Evolutionary conservation across 2,113 vertebrate genomes (phyloP), one percentile per base, ranked within the genome.

Genomic region (Zonotrichia leucophrys): DNA sequence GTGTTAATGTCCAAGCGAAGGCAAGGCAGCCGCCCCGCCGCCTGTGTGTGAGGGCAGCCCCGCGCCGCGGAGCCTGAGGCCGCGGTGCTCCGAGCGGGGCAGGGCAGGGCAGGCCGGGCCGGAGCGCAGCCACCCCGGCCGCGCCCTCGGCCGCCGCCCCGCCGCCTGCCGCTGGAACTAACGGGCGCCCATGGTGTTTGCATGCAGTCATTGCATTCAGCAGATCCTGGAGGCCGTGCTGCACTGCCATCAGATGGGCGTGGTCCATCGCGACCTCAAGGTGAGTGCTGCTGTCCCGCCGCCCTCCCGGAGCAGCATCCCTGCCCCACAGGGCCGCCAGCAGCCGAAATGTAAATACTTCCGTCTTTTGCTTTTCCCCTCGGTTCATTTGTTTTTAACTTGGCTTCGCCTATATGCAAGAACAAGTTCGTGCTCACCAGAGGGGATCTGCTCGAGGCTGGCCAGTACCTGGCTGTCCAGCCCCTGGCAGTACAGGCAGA

Each of bases 131-230:
- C 67, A 1, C 23, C 76, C 42, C 52, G 30, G 59, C 70, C 62
- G 30, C 55, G 87, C 69, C 87, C 78, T 41, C 23, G n/a, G 24
- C 78, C 70, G 70, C 87, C 47, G 41, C 79, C 72, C 60, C 53
- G 7, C 4, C 33, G 46, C 39, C 73, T 10, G 73, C 2, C 33
- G 83, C 83, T 53, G 83, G 98, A 97, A 99, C 98, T 99, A 99
- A 99, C 98, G 95, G 97, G 95, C 98, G 94, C 97, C 98, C 98
- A 98, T 98, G 99, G 98, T 99, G 98, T 99, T 99, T 99, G 99
- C 99, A 99, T 99, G 98, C 99, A 99, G 99, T 98, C 99, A 99
- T 98, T 99, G 99, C 99, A 99, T 99, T 98, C 99, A 99, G 98
- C 99, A 99, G 99, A 99, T 99, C 98, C 98, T 99, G 98, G 99